Base-by-base conservation (phyloP, 2,113 vertebrate genomes). In the Orientallactaga bullata region DNA sequence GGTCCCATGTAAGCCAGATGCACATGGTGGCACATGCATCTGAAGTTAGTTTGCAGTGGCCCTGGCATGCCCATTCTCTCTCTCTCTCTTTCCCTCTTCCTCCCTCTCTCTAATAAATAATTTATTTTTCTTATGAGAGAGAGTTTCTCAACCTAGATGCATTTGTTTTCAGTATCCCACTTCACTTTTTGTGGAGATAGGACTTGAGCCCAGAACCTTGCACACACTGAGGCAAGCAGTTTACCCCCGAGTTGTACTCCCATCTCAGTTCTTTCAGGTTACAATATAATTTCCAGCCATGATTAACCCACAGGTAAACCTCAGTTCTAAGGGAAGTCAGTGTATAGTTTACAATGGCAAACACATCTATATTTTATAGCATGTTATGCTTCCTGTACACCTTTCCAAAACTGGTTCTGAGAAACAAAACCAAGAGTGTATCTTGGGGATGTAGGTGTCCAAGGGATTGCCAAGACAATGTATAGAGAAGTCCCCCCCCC, bases 251-350 rank as follows among this genome's bases (percentile, higher is more conserved):
- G 61, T 35, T 42, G 8, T 30, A 11, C 7, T 5, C 28, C 63
- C 30, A 4, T 32, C 83, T n/a, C 58, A 11, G 37, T 30, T 9
- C 42, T 72, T 87, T 82, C 28, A 63, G 80, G 61, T 92, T 87
- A 88, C 78, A 88, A 73, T 87, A 20, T 69, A 83, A 74, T 85
- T 92, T 92, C 68, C 88, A 87, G 76, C 69, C 55, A 65, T 71
- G 60, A 69, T 82, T 88, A 71, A n/a, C 24, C 76, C 89, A n/a
- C 47, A 60, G 30, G 55, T 17, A 90, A n/a, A 89, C 85, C 55
- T 93, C 63, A 85, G 0, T 30, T 47, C 18, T 69, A 74, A 60
- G 66, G 61, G 15, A 79, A 72, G 16, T 91, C 9, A n/a, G 37
- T 17, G 47, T 37, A 15, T 13, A 85, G 39, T 42, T 83, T 18